Evolutionary conservation across 2,113 vertebrate species (phyloP).

Genomic region (Marmota flaviventris): DNA sequence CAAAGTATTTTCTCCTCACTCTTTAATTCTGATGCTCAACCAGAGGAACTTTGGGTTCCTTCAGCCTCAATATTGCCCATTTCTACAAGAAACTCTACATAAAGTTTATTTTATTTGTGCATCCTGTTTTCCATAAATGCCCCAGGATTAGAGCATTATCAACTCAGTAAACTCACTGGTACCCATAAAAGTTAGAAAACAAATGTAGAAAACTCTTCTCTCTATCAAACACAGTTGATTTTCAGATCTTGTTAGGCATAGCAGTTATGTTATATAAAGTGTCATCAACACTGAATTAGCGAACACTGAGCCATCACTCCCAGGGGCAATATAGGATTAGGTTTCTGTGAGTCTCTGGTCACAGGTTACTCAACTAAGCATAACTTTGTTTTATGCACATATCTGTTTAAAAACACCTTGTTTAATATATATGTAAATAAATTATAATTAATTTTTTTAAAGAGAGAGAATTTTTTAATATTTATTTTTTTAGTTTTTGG

Average conservation of each 20-base stretch:
- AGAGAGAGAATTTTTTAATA: no score
- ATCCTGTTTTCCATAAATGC: neutral
- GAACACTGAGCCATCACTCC: neutral
- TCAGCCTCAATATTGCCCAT: neutral
- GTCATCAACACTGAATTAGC: neutral
- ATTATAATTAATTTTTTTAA: no score
- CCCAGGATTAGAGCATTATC: neutral
- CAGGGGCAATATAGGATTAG: fast-evolving
- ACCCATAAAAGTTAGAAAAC: neutral
- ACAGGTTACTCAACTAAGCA: neutral
- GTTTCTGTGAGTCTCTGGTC: neutral
- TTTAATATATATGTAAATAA: neutral
- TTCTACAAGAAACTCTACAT: neutral
- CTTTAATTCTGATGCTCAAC: neutral
- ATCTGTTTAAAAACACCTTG: neutral
- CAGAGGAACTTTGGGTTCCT: neutral
- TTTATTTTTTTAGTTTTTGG: no score
- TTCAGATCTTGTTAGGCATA: neutral
- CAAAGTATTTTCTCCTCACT: neutral
- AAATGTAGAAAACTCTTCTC: neutral
- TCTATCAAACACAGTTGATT: neutral
- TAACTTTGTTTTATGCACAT: neutral
- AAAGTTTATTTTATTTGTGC: neutral
- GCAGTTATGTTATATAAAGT: neutral
- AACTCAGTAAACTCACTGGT: neutral